Conservation (phyloP, 2,113 vertebrate genomes). For the Tringa solitaria region DNA sequence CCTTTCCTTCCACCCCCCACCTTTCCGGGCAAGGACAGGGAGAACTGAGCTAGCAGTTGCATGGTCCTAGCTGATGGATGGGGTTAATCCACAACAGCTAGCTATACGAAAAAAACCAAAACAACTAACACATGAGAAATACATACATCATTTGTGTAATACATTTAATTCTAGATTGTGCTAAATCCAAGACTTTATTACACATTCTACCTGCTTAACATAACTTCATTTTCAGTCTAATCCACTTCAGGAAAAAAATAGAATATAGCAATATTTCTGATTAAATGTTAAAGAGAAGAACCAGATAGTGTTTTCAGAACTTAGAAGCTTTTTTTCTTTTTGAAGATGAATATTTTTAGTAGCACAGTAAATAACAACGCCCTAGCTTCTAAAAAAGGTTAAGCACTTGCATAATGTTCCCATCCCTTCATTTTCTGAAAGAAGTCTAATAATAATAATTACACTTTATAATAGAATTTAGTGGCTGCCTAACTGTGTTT, state of each 20-base stretch:
- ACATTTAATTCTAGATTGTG: background rate
- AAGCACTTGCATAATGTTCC: constrained; percentile 6
- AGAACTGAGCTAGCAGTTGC: background rate
- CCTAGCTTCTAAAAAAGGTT: constrained; percentile 15
- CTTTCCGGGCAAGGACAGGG: background rate
- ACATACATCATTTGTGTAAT: background rate
- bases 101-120: rapidly evolving
- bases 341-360: background rate
- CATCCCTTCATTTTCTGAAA: constrained; percentile 41
- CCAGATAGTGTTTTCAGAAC: background rate
- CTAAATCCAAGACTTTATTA: background rate
- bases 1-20: background rate
- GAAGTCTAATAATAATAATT: constrained; percentile 64
- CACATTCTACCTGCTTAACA: background rate
- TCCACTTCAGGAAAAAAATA: background rate
- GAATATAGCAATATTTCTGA: constrained; percentile 22
- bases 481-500: constrained; percentile 64
- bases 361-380: constrained; percentile 20
- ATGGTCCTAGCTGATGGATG: background rate
- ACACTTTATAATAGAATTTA: constrained; percentile 54
- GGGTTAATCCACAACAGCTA: background rate
- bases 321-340: background rate
- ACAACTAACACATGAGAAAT: background rate
- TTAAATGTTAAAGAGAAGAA: constrained; percentile 22
- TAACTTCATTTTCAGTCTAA: background rate